A percentile compares a stretch with the other conserved stretches of the same genome.
Conservation (phyloP, 2,888 invertebrate genomes). For the Iphiclides podalirius region DNA sequence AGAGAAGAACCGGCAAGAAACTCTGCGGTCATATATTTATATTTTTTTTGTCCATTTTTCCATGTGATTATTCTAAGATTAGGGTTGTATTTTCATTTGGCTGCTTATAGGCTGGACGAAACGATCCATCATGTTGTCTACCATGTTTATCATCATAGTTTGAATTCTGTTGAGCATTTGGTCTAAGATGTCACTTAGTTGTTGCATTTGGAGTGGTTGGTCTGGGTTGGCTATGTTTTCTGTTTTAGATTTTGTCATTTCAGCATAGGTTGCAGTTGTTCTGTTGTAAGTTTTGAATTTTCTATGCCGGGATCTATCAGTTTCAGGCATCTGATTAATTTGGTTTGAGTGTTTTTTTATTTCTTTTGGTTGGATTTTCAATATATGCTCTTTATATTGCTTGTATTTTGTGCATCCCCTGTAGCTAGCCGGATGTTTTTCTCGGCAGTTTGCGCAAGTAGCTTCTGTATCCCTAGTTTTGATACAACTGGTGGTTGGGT, state of each 20-base stretch:
- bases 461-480: constrained; percentile 29
- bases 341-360: neutral
- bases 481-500: constrained; percentile 22
- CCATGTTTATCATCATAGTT: constrained; percentile 1
- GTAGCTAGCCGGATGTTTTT: constrained; percentile 29
- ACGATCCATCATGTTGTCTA: constrained; percentile 11
- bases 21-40: no score
- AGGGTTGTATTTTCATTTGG: neutral
- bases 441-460: constrained; percentile 28
- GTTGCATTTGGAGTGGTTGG: neutral
- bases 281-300: neutral
- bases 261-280: neutral
- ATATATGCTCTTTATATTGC: constrained; percentile 23
- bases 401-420: constrained; percentile 26
- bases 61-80: neutral
- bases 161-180: constrained; percentile 12
- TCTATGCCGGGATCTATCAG: neutral
- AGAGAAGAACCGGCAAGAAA: no score
- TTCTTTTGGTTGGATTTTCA: constrained; percentile 1
- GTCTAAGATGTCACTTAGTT: constrained; percentile 1
- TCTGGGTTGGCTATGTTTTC: neutral
- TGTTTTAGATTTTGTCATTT: neutral
- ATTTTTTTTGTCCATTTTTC: no score
- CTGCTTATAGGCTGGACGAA: neutral
- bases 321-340: neutral